phyloP scores from a whole-genome alignment of 2,797 vertebrate species.

The Gallinago nigripennis region DNA sequence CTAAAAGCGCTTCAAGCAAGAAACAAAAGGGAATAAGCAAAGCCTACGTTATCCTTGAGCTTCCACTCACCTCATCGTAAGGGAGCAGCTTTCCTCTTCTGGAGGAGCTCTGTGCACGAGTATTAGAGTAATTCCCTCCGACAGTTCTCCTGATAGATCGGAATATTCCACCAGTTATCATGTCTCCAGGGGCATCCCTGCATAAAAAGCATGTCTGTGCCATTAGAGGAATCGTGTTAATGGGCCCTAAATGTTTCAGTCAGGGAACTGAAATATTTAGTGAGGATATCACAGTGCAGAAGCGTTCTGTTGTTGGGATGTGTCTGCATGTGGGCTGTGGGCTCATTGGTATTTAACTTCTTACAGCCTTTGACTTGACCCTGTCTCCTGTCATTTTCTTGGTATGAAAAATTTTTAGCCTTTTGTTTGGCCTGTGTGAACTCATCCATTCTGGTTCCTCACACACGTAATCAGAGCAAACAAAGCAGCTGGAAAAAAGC shows the following conservation, averaged over 20 bases:
- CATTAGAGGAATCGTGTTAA: conserved; percentile 50
- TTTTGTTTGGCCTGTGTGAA: conserved; percentile 33
- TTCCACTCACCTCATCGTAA: conserved; percentile 32
- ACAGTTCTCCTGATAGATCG: conserved; percentile 36
- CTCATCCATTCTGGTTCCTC: conserved; percentile 43
- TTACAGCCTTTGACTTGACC: conserved; percentile 16
- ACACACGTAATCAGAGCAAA: conserved; percentile 7
- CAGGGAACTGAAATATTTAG: conserved; percentile 14
- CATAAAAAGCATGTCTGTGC: conserved; percentile 38
- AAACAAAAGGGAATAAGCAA: conserved; percentile 44
- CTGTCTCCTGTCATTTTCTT: conserved; percentile 14
- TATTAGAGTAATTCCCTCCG: conserved; percentile 48
- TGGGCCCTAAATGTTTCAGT: conserved; percentile 39
- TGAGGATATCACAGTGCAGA: background rate
- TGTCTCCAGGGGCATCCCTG: conserved; percentile 33
- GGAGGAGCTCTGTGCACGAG: background rate
- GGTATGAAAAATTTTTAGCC: conserved; percentile 10
- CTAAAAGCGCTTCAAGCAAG: conserved; percentile 56
- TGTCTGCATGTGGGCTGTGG: background rate
- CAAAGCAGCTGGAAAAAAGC: background rate
- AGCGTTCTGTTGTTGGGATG: background rate
- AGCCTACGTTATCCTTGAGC: conserved; percentile 12
- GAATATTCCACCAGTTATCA: background rate
- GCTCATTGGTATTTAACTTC: conserved; percentile 22
- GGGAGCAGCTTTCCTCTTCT: conserved; percentile 15